Percentiles rank a stretch among this genome's conserved stretches.
Evolutionary conservation across 1,140 invertebrate species (phyloP).

Genomic region (Pristionchus pacificus): DNA sequence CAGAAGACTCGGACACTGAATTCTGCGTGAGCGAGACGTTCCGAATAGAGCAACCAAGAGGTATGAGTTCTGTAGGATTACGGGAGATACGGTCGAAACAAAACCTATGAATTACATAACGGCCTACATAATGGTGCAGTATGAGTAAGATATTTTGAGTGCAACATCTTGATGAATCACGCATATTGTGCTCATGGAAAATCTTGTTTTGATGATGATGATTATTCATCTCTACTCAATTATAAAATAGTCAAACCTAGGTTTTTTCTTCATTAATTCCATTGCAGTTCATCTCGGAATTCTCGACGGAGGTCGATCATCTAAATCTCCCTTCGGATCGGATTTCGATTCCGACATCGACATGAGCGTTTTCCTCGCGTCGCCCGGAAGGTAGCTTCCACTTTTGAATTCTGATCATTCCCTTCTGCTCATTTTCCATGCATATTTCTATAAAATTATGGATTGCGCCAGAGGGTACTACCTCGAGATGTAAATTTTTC

Average conservation of each 20-base stretch:
- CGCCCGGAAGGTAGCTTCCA: not conserved
- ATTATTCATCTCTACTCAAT: no score
- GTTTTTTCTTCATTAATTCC: no score
- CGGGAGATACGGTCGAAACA: slow-evolving; percentile 7
- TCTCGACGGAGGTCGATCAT: not conserved
- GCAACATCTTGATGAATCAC: no score
- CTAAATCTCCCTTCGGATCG: not conserved
- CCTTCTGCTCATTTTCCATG: no score
- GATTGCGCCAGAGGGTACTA: no score
- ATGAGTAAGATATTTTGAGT: no score
- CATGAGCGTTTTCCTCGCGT: not conserved
- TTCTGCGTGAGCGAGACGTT: slow-evolving; percentile 27
- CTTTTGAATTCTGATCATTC: not conserved
- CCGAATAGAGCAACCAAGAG: not conserved
- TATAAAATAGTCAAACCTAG: no score
- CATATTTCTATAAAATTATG: no score
- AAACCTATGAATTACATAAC: not conserved
- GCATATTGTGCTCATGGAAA: no score
- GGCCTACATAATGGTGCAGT: no score
- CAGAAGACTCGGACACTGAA: slow-evolving; percentile 28
- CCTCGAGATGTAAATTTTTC: no score
- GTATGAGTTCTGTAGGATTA: slow-evolving; percentile 8
- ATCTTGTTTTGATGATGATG: no score
- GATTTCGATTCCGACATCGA: not conserved
- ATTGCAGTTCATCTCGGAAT: slow-evolving; percentile 1